Evolutionary conservation across 37 sponge, comb jelly and placozoan species (phyloP), one percentile per base, ranked within the genome.

Genomic region (Hexactinellida sp.): DNA sequence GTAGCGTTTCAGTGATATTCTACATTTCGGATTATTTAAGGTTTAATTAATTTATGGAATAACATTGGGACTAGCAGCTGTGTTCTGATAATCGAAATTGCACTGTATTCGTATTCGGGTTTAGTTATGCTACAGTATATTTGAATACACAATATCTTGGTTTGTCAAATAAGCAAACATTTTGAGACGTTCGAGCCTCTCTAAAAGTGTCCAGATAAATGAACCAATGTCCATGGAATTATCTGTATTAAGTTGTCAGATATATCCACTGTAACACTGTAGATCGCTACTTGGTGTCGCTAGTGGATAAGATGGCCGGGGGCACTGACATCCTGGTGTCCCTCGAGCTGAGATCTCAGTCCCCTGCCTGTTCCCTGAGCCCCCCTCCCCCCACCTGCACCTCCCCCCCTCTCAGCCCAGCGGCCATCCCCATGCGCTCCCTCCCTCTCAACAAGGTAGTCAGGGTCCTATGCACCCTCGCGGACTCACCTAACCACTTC

Each of bases 401-500:
- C 13, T 63, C 76, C 13, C 76, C 76, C 13, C 76, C 13, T 1
- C 76, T 63, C 19, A 63, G 76, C 30, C 76, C 76, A 21, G 76
- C 13, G 3, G 76, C 76, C 13, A 63, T 63, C 32, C 76, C 76
- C 3, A 63, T 63, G 76, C 76, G 76, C 34, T 32, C 32, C 34
- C 76, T 63, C 3, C 76, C 76, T 32, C 76, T 63, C 34, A 63
- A 63, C 76, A 63, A 63, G 32, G 13, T 21, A n/a, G 13, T 63
- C 25, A 28, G 34, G 13, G 28, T 63, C 25, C 21, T 63, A n/a
- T 63, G 76, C 13, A 63, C 76, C 3, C 5, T 21, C 13, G 34
- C 76, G 34, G 76, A 63, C 32, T 63, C 76, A 25, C 76, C 76
- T n/a, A 63, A 63, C 76, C 76, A 63, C 30, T 63, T 63, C 30